Evolutionary conservation across 2,113 vertebrate genomes (phyloP).

Genomic region (Entomyzon cyanotis): DNA sequence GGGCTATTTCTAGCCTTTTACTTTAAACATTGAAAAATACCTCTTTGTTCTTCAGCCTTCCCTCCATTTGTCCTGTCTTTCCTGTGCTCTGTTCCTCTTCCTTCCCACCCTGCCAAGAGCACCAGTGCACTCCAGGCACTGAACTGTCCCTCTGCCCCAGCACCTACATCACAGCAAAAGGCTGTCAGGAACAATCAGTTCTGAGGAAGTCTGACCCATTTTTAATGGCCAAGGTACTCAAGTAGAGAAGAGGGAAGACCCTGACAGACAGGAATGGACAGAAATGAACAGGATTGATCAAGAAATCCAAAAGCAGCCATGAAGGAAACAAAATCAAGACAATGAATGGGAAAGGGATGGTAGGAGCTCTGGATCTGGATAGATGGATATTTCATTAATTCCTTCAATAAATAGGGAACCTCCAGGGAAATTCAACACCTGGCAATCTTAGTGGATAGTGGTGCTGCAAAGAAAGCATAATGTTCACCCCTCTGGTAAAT

Average conservation of each 20-base stretch:
- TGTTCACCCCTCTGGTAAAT: slow-evolving; percentile 70
- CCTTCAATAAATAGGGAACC: slow-evolving; percentile 35
- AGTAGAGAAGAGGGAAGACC: background rate
- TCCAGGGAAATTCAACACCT: slow-evolving; percentile 60
- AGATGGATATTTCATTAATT: slow-evolving; percentile 46
- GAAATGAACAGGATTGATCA: background rate
- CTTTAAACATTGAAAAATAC: background rate
- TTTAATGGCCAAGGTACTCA: background rate
- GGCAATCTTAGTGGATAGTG: slow-evolving; percentile 69
- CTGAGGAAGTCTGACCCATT: background rate
- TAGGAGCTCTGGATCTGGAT: background rate
- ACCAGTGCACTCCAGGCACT: background rate
- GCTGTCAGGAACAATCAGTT: background rate
- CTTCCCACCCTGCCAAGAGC: background rate
- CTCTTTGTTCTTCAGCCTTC: background rate
- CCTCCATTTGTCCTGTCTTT: background rate
- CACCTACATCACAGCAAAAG: background rate
- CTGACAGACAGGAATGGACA: background rate
- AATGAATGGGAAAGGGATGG: background rate
- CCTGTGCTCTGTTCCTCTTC: background rate
- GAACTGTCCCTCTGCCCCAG: background rate
- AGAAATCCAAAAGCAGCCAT: slow-evolving; percentile 8
- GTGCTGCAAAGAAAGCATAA: slow-evolving; percentile 60
- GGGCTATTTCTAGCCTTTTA: background rate
- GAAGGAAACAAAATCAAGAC: slow-evolving; percentile 11